Base-by-base conservation (phyloP, 1,140 invertebrate species). In the Drosophila kikkawai region DNA sequence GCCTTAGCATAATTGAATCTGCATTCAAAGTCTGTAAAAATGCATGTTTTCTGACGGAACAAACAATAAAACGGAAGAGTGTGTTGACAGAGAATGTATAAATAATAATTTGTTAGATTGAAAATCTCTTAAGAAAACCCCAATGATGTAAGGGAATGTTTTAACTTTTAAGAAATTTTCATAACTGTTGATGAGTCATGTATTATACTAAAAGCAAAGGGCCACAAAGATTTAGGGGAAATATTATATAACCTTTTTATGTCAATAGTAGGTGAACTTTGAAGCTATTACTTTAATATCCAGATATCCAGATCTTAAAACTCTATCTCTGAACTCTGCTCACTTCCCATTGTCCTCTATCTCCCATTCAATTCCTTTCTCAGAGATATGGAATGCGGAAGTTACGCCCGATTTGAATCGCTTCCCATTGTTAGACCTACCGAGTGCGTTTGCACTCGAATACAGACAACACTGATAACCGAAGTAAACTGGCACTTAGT, bases 1-100 rank as follows among this genome's bases (percentile, higher is more conserved):
- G 64, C 59, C 32, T 66, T 37, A 60, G 39, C 41, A 66, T 66
- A 66, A 67, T 66, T 66, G 32, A 66, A 66, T 66, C 63, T 65
- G 63, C 56, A 66, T 64, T 29, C 22, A 44, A 13, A 36, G 41
- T 37, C 7, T 29, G 15, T 29, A 66, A 63, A 45, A 41, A 19
- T 39, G 36, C 41, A 36, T 61, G 36, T 26, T 55, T 39, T 5
- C 6, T n/a, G n/a, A 9, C 5, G 15, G 13, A 9, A 19, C 11
- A 12, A 59, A 59, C 17, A 59, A 17, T 36, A 37, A n/a, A 13
- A 26, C 8, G 8, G 9, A 26, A n/a, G 36, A 22, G 6, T 15
- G 32, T 8, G 1, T 13, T 36, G 4, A n/a, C 13, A 39, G 5
- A 39, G 5, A 7, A 29, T 57, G 19, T 11, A 7, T 7, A n/a